Conservation (phyloP, 2,888 invertebrate genomes). For the Idaea aversata region DNA sequence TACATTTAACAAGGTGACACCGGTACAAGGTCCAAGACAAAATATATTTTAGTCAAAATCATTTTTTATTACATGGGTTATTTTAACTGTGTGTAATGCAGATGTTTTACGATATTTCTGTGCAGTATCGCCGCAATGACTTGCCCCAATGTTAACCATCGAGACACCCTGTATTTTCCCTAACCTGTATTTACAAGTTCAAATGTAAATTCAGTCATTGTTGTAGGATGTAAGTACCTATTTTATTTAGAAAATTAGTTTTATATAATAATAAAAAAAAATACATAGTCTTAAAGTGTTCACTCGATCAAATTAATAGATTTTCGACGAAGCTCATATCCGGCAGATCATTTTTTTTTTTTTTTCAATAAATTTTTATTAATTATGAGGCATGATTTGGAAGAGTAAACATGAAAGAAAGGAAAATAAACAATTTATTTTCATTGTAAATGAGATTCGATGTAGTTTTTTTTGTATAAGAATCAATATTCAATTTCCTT, state of each 20-base stretch:
- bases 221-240: conserved; percentile 6
- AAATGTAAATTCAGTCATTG: conserved; percentile 21
- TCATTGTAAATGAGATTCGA: conserved; percentile 25
- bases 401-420: background rate
- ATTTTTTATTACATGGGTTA: background rate
- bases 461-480: conserved; percentile 5
- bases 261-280: too few relatives aligned
- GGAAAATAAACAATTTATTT: conserved; percentile 17
- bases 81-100: background rate
- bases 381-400: background rate
- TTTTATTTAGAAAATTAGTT: background rate
- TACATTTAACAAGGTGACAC: too few relatives aligned
- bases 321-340: background rate
- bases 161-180: conserved; percentile 25
- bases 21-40: too few relatives aligned
- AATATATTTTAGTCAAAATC: too few relatives aligned
- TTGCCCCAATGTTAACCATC: conserved; percentile 4
- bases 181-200: conserved; percentile 25
- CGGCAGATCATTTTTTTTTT: background rate
- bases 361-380: background rate
- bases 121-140: background rate
- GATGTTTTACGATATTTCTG: background rate
- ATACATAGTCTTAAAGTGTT: background rate
- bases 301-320: background rate
- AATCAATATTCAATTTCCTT: conserved; percentile 1